phyloP scores from a whole-genome alignment of 2,113 vertebrate species.

The Amblyopsis rosae region DNA sequence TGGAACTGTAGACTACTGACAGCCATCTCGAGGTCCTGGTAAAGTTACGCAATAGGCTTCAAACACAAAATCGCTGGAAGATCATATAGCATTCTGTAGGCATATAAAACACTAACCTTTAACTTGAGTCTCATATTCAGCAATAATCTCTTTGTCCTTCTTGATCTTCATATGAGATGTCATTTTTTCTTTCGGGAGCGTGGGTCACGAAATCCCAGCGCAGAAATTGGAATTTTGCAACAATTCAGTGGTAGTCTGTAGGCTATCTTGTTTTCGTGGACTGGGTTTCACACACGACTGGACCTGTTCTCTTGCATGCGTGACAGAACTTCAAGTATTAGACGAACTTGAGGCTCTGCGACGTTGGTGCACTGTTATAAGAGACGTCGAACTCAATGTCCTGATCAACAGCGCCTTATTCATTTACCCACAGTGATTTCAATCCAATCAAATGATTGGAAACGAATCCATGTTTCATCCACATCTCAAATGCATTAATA shows the following conservation, averaged over 20 bases:
- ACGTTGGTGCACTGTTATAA: slow-evolving; percentile 29
- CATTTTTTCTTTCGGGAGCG: slow-evolving; percentile 75
- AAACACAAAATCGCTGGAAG: slow-evolving; percentile 33
- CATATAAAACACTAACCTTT: slow-evolving; percentile 81
- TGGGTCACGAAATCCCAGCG: slow-evolving; percentile 48
- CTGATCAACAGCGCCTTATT: slow-evolving; percentile 55
- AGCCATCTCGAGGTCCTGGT: slow-evolving; percentile 43
- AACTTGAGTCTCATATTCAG: slow-evolving; percentile 94
- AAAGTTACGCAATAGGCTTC: slow-evolving; percentile 67
- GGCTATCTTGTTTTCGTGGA: slow-evolving; percentile 30
- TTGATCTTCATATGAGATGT: slow-evolving; percentile 91
- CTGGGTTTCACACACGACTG: neutral
- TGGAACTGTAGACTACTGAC: slow-evolving; percentile 11
- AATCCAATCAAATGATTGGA: too few species aligned
- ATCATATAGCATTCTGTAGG: slow-evolving; percentile 4
- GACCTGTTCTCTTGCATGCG: slow-evolving; percentile 21
- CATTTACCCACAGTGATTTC: too few species aligned
- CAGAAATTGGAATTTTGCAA: slow-evolving; percentile 43
- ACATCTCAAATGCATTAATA: slow-evolving; percentile 27
- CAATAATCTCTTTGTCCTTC: slow-evolving; percentile 98
- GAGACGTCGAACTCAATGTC: slow-evolving; percentile 52
- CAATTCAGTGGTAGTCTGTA: slow-evolving; percentile 43
- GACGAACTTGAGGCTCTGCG: slow-evolving; percentile 30
- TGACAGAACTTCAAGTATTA: slow-evolving; percentile 50
- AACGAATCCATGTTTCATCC: slow-evolving; percentile 26